These are phyloP conservation scores for Panopea generosa DNA, from an alignment of 2,888 invertebrate species.

Conservation along the genomic window DNA sequence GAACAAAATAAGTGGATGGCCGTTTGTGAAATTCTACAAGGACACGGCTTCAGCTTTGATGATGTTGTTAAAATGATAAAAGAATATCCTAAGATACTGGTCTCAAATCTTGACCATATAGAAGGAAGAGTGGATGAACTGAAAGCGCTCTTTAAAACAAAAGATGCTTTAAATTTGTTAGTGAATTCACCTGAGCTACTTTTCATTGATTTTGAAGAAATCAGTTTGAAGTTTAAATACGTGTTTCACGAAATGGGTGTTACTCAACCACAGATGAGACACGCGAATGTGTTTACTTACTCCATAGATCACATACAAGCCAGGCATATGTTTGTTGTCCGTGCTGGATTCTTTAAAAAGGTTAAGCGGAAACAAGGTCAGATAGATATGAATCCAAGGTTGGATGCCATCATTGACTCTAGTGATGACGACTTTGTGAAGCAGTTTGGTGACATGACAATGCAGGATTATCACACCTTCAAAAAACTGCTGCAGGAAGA, in stretches of 20 bases:
- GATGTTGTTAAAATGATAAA: constrained; percentile 24
- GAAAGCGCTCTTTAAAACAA: constrained; percentile 61
- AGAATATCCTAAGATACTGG: constrained; percentile 30
- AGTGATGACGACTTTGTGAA: constrained; percentile 66
- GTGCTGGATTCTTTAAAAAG: constrained; percentile 66
- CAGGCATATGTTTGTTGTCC: constrained; percentile 67
- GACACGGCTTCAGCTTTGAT: constrained; percentile 19
- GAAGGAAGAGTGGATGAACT: constrained; percentile 39
- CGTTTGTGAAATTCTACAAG: too few species aligned
- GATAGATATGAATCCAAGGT: constrained; percentile 61
- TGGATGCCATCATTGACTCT: constrained; percentile 63
- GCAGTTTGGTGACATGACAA: constrained; percentile 66
- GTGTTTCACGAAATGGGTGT: constrained; percentile 69
- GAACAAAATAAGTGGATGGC: too few species aligned
- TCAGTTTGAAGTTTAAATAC: constrained; percentile 66
- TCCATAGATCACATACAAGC: constrained; percentile 65
- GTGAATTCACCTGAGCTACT: constrained; percentile 60
- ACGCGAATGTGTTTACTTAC: constrained; percentile 59
- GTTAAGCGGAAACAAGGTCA: constrained; percentile 45
- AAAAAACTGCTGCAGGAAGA: constrained; percentile 51
- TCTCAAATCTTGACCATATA: constrained; percentile 9
- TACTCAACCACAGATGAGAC: constrained; percentile 69
- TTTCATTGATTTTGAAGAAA: constrained; percentile 49
- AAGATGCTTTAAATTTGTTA: constrained; percentile 57
- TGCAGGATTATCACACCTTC: constrained; percentile 68